Evolutionary conservation across 2,888 invertebrate species (phyloP).

Genomic region (Drosophila flavopinicola): DNA sequence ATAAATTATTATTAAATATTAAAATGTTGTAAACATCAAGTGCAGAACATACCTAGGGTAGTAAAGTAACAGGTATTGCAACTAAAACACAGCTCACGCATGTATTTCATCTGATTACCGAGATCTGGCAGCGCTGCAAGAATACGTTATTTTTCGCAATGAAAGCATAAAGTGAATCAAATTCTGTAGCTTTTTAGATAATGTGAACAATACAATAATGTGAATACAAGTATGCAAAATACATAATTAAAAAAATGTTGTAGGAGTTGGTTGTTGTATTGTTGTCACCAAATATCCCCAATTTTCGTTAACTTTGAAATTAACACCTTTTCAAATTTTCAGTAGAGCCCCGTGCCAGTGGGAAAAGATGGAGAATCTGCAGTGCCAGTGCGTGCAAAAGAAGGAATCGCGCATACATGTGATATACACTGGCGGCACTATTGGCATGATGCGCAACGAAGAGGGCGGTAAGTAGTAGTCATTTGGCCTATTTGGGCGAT

Average conservation of each 20-base stretch:
- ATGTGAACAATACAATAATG: too few species aligned
- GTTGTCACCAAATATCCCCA: too few species aligned
- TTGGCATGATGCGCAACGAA: constrained; percentile 94
- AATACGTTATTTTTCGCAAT: too few species aligned
- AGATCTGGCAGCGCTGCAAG: neutral
- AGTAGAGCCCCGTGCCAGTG: constrained; percentile 9
- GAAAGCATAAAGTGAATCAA: too few species aligned
- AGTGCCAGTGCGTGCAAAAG: constrained; percentile 1
- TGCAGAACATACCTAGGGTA: too few species aligned
- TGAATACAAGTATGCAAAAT: too few species aligned
- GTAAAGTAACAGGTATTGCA: neutral
- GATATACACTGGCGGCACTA: constrained; percentile 97
- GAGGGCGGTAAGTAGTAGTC: constrained; percentile 88
- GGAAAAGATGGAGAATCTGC: neutral
- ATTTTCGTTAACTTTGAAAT: neutral
- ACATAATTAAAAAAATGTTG: too few species aligned
- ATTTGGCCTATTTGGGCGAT: too few species aligned
- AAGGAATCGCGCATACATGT: constrained; percentile 90
- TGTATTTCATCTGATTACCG: neutral
- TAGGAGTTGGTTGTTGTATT: too few species aligned
- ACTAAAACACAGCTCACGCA: neutral
- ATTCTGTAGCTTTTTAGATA: too few species aligned
- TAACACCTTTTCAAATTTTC: constrained; percentile 1
- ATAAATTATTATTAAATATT: too few species aligned
- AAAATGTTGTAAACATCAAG: too few species aligned